Base-by-base conservation (phyloP, 30 jellyfish, hydroid and myxozoan species). In the Turritopsis rubra region DNA sequence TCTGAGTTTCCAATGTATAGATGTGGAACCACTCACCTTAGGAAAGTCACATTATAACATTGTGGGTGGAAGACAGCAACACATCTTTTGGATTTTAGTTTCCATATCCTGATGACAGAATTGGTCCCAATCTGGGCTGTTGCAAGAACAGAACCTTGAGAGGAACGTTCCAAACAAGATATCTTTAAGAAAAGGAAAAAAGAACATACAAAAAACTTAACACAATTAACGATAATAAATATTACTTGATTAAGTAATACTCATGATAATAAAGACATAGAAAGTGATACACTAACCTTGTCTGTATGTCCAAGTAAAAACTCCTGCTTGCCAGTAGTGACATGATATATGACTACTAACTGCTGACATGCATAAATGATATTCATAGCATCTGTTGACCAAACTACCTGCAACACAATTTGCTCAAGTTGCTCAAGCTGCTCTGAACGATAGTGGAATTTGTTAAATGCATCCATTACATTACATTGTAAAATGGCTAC, bases 291-390 rank as follows among this genome's bases (percentile, higher is more conserved):
- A 41, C 60, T 76, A 1, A 82, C 97, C 97, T 91, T 84, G 21
- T 81, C 79, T 23, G 79, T 87, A 70, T 91, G 98, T 21, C 98
- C 98, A 73, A 91, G 85, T 1, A 87, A 82, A 82, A 91, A 91
- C 13, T 75, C 54, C 31, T 91, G 98, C 66, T 88, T 80, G 16
- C 96, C 95, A 22, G 92, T 78, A 60, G 24, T 75, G 22, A 85
- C 89, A 54, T 91, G 85, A 82, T 75, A 41, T 3, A 87, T 72
- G 52, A 91, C 91, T 25, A 91, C 84, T n/a, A 84, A 88, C 19
- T 91, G 84, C 53, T 91, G 96, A 72, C 96, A 91, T 13, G 96
- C 89, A 88, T 91, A 91, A 0, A 91, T 88, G 52, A 91, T 52
- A 71, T 84, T 83, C 25, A 66, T 16, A 21, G 89, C 77, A 65